A percentile compares a stretch with the other conserved stretches of the same genome.
These are phyloP conservation scores for Phaedon cochleariae DNA, from an alignment of 2,888 invertebrate genomes.

Conservation along the genomic window DNA sequence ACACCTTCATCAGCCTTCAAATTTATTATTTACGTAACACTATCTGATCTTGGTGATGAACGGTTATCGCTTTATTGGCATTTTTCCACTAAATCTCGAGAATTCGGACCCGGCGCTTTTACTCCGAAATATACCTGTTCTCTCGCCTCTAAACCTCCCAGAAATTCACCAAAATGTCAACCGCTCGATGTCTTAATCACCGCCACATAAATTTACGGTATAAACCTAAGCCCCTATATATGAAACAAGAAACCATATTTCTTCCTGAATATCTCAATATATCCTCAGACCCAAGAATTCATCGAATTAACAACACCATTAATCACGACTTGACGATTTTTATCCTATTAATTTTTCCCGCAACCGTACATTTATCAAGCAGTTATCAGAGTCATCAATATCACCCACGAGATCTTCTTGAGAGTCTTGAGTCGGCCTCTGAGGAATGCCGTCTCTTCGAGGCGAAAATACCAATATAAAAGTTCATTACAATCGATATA, in stretches of 20 bases:
- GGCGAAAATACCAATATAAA: constrained; percentile 17
- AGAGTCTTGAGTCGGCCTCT: neutral
- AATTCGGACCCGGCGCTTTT: neutral
- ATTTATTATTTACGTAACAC: neutral
- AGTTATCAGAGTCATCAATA: constrained; percentile 21
- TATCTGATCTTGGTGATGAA: neutral
- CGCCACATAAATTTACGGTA: neutral
- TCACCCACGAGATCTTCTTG: constrained; percentile 14
- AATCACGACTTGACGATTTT: constrained; percentile 15
- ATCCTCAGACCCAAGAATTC: constrained; percentile 3
- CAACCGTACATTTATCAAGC: constrained; percentile 19
- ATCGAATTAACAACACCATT: constrained; percentile 14
- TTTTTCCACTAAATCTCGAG: neutral
- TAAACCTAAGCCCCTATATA: neutral
- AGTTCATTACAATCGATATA: constrained; percentile 13
- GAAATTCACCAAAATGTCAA: constrained; percentile 1
- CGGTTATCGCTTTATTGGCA: neutral
- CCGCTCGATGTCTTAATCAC: constrained; percentile 10
- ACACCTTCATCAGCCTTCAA: neutral
- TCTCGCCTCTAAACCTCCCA: neutral
- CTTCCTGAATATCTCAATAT: constrained; percentile 14
- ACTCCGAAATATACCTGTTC: neutral
- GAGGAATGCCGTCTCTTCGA: constrained; percentile 3
- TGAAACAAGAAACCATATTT: constrained; percentile 12
- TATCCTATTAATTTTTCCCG: constrained; percentile 16